Evolutionary conservation across 2,888 invertebrate genomes (phyloP).

Genomic region (Eupithecia centaureata): DNA sequence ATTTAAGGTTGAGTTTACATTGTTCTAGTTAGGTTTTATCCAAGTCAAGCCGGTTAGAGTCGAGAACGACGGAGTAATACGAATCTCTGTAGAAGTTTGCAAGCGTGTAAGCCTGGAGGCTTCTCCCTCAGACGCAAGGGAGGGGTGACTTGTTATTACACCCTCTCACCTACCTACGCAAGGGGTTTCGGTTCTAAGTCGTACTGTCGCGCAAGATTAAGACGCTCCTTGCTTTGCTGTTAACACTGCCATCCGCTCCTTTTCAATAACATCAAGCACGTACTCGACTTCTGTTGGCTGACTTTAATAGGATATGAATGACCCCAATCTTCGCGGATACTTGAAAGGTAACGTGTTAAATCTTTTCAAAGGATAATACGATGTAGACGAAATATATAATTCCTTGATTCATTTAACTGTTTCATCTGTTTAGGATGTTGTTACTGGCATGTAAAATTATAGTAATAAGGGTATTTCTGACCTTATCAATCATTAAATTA

Average conservation of each 20-base stretch:
- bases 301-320: slow-evolving; percentile 55
- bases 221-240: slow-evolving; percentile 75
- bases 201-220: slow-evolving; percentile 79
- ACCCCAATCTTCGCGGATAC: neutral
- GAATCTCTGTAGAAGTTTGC: slow-evolving; percentile 76
- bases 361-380: neutral
- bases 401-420: neutral
- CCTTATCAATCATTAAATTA: too few species aligned
- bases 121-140: slow-evolving; percentile 60
- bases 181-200: slow-evolving; percentile 73
- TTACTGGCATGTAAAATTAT: too few species aligned
- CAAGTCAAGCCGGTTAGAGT: slow-evolving; percentile 72
- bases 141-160: slow-evolving; percentile 77
- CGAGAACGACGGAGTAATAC: slow-evolving; percentile 73
- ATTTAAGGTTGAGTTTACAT: slow-evolving; percentile 66
- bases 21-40: slow-evolving; percentile 69
- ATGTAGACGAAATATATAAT: neutral
- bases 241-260: slow-evolving; percentile 68
- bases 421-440: too few species aligned
- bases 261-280: slow-evolving; percentile 63
- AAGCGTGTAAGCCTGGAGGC: slow-evolving; percentile 67
- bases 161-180: slow-evolving; percentile 82
- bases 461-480: too few species aligned
- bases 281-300: slow-evolving; percentile 55
- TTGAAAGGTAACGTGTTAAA: neutral